Base-by-base conservation (phyloP, 2,797 vertebrate species). In the Hippoglossus hippoglossus region DNA sequence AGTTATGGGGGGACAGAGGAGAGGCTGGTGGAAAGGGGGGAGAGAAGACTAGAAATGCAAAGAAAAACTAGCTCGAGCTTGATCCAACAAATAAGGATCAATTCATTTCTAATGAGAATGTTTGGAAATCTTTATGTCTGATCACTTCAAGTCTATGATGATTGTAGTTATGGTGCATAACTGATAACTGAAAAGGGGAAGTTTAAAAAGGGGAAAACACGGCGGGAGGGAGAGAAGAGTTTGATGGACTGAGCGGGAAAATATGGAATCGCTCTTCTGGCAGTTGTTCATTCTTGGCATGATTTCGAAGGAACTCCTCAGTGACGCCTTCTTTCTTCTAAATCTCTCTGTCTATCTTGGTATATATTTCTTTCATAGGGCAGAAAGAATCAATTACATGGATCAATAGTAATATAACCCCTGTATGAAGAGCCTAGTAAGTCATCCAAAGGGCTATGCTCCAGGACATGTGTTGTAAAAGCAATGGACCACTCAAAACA, bases 341-440 rank as follows among this genome's bases (percentile, higher is more conserved):
- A 4, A 36, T 73, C 41, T 54, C 54, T 49, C 21, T 56, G 52
- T 62, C 28, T 24, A 49, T 73, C 58, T 63, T 9, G 3, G 25
- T 26, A 34, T 25, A 64, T 67, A 28, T 51, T 36, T 53, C 47
- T 70, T 57, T 77, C 12, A 47, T 50, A 24, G 44, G 6, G 41
- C 28, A 39, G 46, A 72, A 50, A 19, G 16, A 78, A 71, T 79
- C 64, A 68, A 58, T 75, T 51, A n/a, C 19, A 67, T 50, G 52
- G 75, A 75, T 86, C 71, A 36, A 84, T 47, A 63, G 46, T 57
- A 26, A 51, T 55, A 61, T 46, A 65, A 70, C 9, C 50, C 21
- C 16, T 22, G 24, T 71, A 54, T 53, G 21, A 67, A 41, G 46
- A 65, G 39, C 22, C n/a, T 12, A 44, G 24, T 54, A 22, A 59